A percentile compares a stretch with the other conserved stretches of the same genome.
Conservation (phyloP, 2,797 vertebrate species). For the Myripristis murdjan region DNA sequence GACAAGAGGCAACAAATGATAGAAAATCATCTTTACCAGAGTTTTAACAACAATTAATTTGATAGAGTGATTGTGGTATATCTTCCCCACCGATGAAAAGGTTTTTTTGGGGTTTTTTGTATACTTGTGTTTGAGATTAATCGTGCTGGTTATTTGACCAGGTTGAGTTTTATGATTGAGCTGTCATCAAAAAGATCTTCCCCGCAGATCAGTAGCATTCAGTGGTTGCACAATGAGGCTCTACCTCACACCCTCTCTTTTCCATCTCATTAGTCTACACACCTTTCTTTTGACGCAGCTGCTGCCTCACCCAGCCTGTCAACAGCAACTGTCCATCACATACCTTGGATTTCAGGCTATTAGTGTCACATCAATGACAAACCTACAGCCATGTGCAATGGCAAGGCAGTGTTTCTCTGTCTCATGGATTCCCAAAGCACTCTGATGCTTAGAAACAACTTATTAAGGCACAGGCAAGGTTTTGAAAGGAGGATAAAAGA, state of each 20-base stretch:
- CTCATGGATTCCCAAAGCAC: conserved; percentile 52
- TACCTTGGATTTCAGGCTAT: conserved; percentile 80
- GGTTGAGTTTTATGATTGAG: conserved; percentile 73
- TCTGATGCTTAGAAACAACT: conserved; percentile 66
- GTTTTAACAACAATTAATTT: background rate
- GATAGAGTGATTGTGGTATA: background rate
- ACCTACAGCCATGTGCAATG: conserved; percentile 57
- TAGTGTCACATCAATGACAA: conserved; percentile 82
- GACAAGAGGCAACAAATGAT: conserved; percentile 25
- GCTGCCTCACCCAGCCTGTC: conserved; percentile 83
- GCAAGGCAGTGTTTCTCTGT: conserved; percentile 53
- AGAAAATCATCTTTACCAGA: background rate
- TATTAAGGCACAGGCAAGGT: conserved; percentile 57
- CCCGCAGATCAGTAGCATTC: conserved; percentile 58
- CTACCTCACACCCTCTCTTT: conserved; percentile 81
- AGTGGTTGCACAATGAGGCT: conserved; percentile 71
- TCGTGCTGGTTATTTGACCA: conserved; percentile 52
- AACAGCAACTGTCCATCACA: conserved; percentile 83
- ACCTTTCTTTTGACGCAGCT: conserved; percentile 87
- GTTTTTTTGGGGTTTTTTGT: background rate
- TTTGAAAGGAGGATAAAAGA: conserved; percentile 72
- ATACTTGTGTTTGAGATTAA: conserved; percentile 35
- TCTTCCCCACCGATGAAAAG: background rate
- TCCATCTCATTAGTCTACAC: conserved; percentile 88
- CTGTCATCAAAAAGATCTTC: conserved; percentile 70